Evolutionary conservation across 2,888 invertebrate species (phyloP), one percentile per base, ranked within the genome.

Genomic region (Allacma fusca): DNA sequence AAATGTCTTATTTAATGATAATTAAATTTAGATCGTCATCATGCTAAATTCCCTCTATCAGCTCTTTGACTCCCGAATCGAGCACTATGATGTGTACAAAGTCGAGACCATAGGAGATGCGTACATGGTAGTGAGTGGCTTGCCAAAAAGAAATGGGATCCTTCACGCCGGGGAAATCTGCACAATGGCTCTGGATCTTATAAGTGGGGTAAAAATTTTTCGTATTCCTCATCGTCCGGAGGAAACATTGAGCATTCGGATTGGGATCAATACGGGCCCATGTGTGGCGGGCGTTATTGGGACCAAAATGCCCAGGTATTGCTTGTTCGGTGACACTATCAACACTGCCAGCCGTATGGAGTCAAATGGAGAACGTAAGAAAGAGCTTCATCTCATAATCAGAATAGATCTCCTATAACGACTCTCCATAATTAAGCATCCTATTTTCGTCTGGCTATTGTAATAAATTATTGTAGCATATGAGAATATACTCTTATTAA

Each of bases 1-100:
- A n/a, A n/a, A n/a, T n/a, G n/a, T n/a, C n/a, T n/a, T n/a, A n/a
- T n/a, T n/a, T n/a, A n/a, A n/a, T n/a, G n/a, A n/a, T n/a, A n/a
- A n/a, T n/a, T n/a, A n/a, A n/a, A n/a, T 59, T 1, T 59, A 85
- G 85, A 88, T 90, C 77, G 89, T 90, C 75, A 89, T 89, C 81
- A 90, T 93, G 89, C 88, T 93, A 79, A 93, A 93, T 85, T 91
- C 91, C 85, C 87, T 93, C n/a, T 93, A 92, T 87, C 91, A 90
- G 26, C 88, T 91, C 76, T 93, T 93, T 85, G 93, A 93, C 83
- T 90, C 90, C 73, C 90, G 90, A 81, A 92, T 92, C 84, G 89
- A 89, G 85, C 90, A 91, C 81, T 92, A 91, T 85, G 91, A 92
- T 83, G 92, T 92, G 0, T 93, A 93, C 87, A 93, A 93, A 84